These are phyloP conservation scores for Brachionus sp. DNA, from an alignment of 1,140 invertebrate species.

Conservation along the genomic window DNA sequence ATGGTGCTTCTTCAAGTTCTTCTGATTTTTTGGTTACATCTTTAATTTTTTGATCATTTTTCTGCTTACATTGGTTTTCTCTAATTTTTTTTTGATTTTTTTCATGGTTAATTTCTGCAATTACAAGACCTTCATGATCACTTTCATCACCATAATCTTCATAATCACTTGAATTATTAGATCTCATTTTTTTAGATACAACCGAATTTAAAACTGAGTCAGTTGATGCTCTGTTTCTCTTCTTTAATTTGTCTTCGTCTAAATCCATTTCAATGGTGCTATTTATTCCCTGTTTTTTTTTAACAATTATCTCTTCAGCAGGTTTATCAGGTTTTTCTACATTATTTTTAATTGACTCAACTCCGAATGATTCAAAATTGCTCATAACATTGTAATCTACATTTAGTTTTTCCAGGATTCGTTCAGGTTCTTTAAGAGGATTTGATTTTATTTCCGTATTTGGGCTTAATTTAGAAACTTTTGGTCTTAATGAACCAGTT, in stretches of 20 bases:
- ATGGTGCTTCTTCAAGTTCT: not conserved
- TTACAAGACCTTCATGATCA: not conserved
- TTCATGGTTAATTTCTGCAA: not conserved
- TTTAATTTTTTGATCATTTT: not conserved
- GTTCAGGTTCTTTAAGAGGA: not conserved
- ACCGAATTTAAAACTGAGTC: not conserved
- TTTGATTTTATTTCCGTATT: not conserved
- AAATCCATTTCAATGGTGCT: not conserved
- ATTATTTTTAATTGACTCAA: not conserved
- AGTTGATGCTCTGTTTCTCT: not conserved
- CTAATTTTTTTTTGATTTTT: not conserved
- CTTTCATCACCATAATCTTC: constrained; percentile 14
- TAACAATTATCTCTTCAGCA: no score
- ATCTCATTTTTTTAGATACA: not conserved
- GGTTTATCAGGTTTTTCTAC: not conserved
- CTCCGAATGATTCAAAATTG: constrained; percentile 31
- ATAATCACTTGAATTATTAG: constrained; percentile 26
- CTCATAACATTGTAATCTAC: constrained; percentile 2
- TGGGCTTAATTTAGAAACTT: not conserved
- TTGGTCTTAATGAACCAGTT: not conserved
- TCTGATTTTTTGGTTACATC: not conserved
- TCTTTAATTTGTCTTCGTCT: not conserved
- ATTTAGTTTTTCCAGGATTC: constrained; percentile 21
- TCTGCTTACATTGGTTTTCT: not conserved
- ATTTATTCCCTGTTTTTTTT: no score